Evolutionary conservation across 2,888 invertebrate genomes (phyloP).

Genomic region (Cryptocephalus primarius): DNA sequence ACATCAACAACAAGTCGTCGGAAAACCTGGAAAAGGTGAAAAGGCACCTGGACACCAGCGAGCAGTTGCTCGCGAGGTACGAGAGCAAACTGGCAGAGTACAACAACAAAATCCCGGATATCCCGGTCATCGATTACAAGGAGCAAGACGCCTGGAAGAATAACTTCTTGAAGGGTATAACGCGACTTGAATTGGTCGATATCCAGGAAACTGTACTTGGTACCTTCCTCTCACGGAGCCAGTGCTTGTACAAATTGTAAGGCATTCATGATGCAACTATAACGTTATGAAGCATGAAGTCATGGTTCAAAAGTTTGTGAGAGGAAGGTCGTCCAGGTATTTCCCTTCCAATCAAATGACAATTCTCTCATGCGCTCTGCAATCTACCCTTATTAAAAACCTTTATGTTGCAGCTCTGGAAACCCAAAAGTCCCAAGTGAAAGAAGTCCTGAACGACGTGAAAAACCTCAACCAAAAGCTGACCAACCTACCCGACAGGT

Average conservation of each 20-base stretch:
- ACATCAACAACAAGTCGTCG: slow-evolving; percentile 38
- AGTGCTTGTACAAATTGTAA: too few relatives aligned
- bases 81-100: slow-evolving; percentile 45
- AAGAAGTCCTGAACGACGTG: slow-evolving; percentile 27
- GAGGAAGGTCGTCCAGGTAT: too few relatives aligned
- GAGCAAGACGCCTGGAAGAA: slow-evolving; percentile 29
- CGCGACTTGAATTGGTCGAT: neutral
- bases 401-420: slow-evolving; percentile 21
- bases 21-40: slow-evolving; percentile 37
- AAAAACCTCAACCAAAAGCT: slow-evolving; percentile 24
- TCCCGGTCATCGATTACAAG: slow-evolving; percentile 15
- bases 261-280: too few relatives aligned
- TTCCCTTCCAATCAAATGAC: too few relatives aligned
- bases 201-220: too few relatives aligned
- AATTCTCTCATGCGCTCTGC: too few relatives aligned
- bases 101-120: slow-evolving; percentile 27
- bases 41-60: slow-evolving; percentile 39
- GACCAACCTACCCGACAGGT: slow-evolving; percentile 36
- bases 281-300: too few relatives aligned
- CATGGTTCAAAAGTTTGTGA: too few relatives aligned
- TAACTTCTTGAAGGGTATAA: slow-evolving; percentile 30
- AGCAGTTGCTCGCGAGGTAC: slow-evolving; percentile 46
- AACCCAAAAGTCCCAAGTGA: slow-evolving; percentile 26
- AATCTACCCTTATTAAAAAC: too few relatives aligned
- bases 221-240: too few relatives aligned